phyloP scores from a whole-genome alignment of 1,140 invertebrate genomes.

The Planococcus citri region DNA sequence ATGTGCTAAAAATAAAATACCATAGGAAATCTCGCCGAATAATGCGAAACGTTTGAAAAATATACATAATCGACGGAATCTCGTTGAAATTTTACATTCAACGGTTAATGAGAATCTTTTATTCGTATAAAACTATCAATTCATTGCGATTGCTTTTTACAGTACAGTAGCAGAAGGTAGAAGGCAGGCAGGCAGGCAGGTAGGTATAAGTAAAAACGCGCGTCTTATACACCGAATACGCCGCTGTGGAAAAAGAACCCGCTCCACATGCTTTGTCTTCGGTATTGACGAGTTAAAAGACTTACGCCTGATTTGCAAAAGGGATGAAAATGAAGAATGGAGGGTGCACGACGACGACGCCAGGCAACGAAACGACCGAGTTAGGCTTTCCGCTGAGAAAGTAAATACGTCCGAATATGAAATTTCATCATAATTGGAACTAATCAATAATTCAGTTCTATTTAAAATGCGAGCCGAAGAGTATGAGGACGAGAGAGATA shows the following conservation, averaged over 20 bases:
- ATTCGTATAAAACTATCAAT: background rate
- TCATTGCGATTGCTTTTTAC: background rate
- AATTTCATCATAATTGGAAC: constrained; percentile 19
- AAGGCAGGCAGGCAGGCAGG: no score
- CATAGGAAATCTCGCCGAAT: background rate
- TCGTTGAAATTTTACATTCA: background rate
- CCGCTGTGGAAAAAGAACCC: background rate
- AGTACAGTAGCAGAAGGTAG: no score
- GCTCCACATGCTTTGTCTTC: background rate
- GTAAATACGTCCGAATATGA: constrained; percentile 20
- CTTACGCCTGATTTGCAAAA: constrained; percentile 1
- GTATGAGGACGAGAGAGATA: constrained; percentile 24
- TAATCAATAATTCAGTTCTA: constrained; percentile 20
- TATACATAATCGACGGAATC: background rate
- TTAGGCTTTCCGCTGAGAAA: background rate
- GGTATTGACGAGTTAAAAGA: background rate
- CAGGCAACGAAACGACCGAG: background rate
- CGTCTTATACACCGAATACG: background rate
- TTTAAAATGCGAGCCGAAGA: constrained; percentile 20
- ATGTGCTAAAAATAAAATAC: background rate
- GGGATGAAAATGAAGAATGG: background rate
- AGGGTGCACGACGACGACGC: background rate
- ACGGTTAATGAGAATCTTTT: constrained; percentile 2
- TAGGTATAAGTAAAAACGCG: background rate
- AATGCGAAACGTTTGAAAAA: background rate